Percentiles rank a stretch among this genome's conserved stretches.
These are phyloP conservation scores for Sibirionetta formosa DNA, from an alignment of 2,797 vertebrate genomes.

Conservation along the genomic window DNA sequence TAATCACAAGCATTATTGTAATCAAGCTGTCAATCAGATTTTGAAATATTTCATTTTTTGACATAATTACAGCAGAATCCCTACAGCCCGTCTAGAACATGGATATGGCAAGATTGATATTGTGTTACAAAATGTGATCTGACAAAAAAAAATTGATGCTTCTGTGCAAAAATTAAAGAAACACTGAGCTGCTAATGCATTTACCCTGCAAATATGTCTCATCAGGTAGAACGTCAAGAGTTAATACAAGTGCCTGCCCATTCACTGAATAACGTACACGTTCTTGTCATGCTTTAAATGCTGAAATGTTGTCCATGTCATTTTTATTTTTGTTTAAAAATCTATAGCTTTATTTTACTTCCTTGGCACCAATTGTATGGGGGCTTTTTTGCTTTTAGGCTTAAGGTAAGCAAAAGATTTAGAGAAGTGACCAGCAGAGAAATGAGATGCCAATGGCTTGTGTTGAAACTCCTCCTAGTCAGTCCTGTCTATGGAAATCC, in stretches of 20 bases:
- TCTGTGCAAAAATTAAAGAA: slow-evolving; percentile 69
- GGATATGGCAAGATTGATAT: slow-evolving; percentile 77
- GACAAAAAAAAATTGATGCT: slow-evolving; percentile 59
- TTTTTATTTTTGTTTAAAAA: slow-evolving; percentile 49
- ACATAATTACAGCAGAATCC: slow-evolving; percentile 82
- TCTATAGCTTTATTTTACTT: slow-evolving; percentile 28
- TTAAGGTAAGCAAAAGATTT: background rate
- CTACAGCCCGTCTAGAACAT: slow-evolving; percentile 73
- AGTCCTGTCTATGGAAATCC: background rate
- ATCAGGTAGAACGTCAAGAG: slow-evolving; percentile 5
- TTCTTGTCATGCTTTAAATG: background rate
- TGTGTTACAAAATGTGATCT: slow-evolving; percentile 75
- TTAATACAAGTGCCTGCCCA: background rate
- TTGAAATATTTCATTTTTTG: slow-evolving; percentile 81
- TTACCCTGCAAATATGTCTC: slow-evolving; percentile 30
- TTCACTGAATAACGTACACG: background rate
- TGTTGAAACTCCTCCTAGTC: background rate
- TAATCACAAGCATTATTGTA: slow-evolving; percentile 82
- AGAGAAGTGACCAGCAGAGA: background rate
- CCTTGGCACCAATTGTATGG: background rate
- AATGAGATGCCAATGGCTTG: background rate
- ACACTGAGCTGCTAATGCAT: slow-evolving; percentile 9
- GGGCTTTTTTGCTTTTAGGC: background rate
- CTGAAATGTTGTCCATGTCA: background rate
- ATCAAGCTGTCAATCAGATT: slow-evolving; percentile 83